Evolutionary conservation across 2,888 invertebrate genomes (phyloP).

Genomic region (Polymixis flavicincta): DNA sequence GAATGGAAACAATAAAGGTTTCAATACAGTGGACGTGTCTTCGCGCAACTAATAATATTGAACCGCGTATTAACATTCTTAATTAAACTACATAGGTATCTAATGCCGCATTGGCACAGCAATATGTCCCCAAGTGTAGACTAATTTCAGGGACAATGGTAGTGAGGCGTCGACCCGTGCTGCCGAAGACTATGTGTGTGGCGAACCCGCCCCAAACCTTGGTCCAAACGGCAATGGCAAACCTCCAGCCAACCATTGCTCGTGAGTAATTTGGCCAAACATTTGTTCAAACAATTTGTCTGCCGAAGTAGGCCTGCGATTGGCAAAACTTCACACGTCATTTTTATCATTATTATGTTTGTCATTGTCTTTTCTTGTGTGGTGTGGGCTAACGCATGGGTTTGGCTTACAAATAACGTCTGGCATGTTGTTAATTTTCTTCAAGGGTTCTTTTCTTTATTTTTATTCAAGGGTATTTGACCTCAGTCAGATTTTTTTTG

Average conservation of each 20-base stretch:
- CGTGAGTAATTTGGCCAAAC: slow-evolving; percentile 81
- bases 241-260: slow-evolving; percentile 85
- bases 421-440: slow-evolving; percentile 51
- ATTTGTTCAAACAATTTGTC: slow-evolving; percentile 63
- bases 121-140: slow-evolving; percentile 69
- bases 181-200: slow-evolving; percentile 85
- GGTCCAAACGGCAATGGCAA: slow-evolving; percentile 83
- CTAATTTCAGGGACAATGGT: slow-evolving; percentile 88
- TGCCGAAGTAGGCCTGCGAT: slow-evolving; percentile 35
- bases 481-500: slow-evolving; percentile 11
- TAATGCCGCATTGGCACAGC: slow-evolving; percentile 44
- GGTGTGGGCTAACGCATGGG: slow-evolving; percentile 61
- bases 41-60: slow-evolving; percentile 9
- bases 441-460: slow-evolving; percentile 22
- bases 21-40: slow-evolving; percentile 28
- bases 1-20: neutral
- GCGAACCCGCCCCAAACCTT: slow-evolving; percentile 67
- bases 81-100: neutral
- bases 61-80: slow-evolving; percentile 22
- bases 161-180: slow-evolving; percentile 88
- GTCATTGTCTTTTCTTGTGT: slow-evolving; percentile 41
- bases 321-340: slow-evolving; percentile 34
- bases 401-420: slow-evolving; percentile 62
- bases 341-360: slow-evolving; percentile 14
- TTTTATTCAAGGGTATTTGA: slow-evolving; percentile 32